Conservation (phyloP, 1,140 invertebrate species). For the Pinna nobilis region DNA sequence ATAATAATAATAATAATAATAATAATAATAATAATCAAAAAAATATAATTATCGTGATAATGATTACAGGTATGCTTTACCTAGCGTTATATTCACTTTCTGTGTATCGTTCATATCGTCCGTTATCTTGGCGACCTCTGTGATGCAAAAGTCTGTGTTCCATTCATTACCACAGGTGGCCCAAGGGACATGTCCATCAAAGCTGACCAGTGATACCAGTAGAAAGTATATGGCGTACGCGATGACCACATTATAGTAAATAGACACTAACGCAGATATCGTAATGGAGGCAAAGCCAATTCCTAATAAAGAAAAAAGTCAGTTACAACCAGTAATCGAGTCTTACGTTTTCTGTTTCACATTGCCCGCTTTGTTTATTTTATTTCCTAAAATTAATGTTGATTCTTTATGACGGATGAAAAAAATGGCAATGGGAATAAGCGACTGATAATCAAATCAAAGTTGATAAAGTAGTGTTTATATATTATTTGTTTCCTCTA, state of each 20-base stretch:
- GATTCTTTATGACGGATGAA: too few relatives aligned
- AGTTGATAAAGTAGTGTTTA: too few relatives aligned
- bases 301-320: conserved; percentile 79
- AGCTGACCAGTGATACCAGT: conserved; percentile 48
- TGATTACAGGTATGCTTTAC: neutral
- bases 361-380: too few relatives aligned
- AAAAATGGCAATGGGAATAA: too few relatives aligned
- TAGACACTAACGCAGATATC: conserved; percentile 70
- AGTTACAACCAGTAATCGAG: too few relatives aligned
- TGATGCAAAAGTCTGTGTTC: conserved; percentile 51
- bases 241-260: conserved; percentile 75
- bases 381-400: too few relatives aligned
- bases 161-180: conserved; percentile 53
- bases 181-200: conserved; percentile 57
- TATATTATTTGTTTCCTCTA: too few relatives aligned
- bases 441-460: too few relatives aligned
- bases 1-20: neutral
- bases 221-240: conserved; percentile 70
- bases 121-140: conserved; percentile 1
- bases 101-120: conserved; percentile 36
- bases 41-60: neutral
- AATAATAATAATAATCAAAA: neutral
- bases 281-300: conserved; percentile 84
- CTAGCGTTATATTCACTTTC: conserved; percentile 36
- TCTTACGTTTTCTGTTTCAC: too few relatives aligned